Percentiles rank a stretch among this genome's conserved stretches.
Conservation (phyloP, 2,888 invertebrate genomes). For the Cephus pulcher region DNA sequence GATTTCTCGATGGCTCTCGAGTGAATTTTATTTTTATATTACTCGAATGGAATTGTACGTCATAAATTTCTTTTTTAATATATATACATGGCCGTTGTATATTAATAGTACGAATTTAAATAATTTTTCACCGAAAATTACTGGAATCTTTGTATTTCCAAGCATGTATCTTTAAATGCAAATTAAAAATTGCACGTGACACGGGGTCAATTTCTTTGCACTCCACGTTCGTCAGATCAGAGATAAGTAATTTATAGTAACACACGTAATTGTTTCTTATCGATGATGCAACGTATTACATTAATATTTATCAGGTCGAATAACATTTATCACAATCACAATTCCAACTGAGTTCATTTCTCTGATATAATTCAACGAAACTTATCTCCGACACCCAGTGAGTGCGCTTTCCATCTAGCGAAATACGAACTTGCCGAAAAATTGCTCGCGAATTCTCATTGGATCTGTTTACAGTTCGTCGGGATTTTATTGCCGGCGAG, state of each 20-base stretch:
- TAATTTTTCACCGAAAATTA: neutral
- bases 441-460: neutral
- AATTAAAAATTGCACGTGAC: neutral
- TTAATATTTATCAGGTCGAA: neutral
- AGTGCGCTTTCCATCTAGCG: neutral
- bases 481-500: neutral
- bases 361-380: neutral
- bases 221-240: neutral
- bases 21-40: neutral
- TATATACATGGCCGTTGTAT: neutral
- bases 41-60: neutral
- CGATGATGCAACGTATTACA: neutral
- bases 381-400: neutral
- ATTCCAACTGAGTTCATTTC: neutral
- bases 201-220: neutral
- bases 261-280: no score
- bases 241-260: no score
- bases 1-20: neutral
- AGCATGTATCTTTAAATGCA: neutral
- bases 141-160: neutral
- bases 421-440: neutral
- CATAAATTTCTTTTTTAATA: neutral
- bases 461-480: neutral
- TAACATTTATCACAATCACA: neutral
- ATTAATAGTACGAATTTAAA: neutral